Conservation (phyloP, 2,113 vertebrate genomes). For the Gorsachius goisagi region DNA sequence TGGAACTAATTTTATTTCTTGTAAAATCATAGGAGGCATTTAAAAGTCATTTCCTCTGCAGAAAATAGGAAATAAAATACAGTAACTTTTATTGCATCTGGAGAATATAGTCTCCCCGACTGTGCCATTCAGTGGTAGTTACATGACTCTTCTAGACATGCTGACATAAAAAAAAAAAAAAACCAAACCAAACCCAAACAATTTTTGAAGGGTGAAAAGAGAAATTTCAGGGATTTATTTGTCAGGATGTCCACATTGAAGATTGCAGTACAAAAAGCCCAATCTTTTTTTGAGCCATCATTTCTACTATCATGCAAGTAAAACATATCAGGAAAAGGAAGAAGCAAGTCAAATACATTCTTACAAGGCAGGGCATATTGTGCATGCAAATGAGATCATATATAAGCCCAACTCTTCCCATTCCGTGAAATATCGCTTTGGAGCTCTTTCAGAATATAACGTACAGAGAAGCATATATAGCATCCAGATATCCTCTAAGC, state of each 20-base stretch:
- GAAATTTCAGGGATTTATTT: conserved; percentile 4
- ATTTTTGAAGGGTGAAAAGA: not conserved
- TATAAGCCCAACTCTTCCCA: not conserved
- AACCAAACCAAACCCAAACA: not conserved
- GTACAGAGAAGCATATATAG: not conserved
- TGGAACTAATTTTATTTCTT: conserved; percentile 3
- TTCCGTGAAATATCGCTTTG: not conserved
- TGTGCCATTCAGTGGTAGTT: conserved; percentile 20
- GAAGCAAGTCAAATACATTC: conserved; percentile 22
- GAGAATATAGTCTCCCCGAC: not conserved
- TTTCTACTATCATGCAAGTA: not conserved
- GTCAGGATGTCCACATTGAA: not conserved
- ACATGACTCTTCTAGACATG: conserved; percentile 35
- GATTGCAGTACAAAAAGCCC: not conserved
- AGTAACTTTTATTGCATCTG: conserved; percentile 38
- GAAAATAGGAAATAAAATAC: conserved; percentile 52
- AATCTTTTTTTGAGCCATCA: not conserved
- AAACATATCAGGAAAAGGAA: not conserved
- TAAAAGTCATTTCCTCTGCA: not conserved
- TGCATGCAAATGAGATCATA: conserved; percentile 1
- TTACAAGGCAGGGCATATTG: not conserved
- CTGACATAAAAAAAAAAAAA: not conserved
- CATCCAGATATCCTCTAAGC: not conserved
- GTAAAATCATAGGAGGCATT: conserved; percentile 21
- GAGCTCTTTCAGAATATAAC: not conserved